Conservation (phyloP, 2,888 invertebrate genomes). For the Aspidiotus rigidus region DNA sequence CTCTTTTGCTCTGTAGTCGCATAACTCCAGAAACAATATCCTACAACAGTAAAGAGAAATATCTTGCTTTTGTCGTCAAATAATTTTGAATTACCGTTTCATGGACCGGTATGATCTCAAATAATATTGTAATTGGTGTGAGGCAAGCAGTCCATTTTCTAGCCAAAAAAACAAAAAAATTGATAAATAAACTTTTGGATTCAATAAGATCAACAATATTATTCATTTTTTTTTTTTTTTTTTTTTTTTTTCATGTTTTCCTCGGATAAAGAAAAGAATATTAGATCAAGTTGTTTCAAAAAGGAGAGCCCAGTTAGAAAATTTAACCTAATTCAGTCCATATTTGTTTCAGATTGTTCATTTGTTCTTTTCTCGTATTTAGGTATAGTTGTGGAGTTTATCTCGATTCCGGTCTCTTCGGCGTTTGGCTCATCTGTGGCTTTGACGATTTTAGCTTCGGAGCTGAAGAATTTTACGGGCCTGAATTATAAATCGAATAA, state of each 20-base stretch:
- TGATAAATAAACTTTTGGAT: not conserved
- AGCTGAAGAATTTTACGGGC: conserved; percentile 65
- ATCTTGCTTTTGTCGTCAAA: too few species aligned
- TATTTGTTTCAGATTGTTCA: not conserved
- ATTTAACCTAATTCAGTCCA: too few species aligned
- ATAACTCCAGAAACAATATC: too few species aligned
- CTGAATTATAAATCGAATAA: conserved; percentile 56
- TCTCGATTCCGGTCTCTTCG: conserved; percentile 70
- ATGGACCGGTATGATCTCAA: too few species aligned
- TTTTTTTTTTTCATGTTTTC: not conserved
- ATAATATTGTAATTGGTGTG: too few species aligned
- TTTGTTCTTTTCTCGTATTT: conserved; percentile 29
- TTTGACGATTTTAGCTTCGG: conserved; percentile 63
- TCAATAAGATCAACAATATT: not conserved
- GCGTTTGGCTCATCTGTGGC: conserved; percentile 80
- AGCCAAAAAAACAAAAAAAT: not conserved
- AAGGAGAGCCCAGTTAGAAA: too few species aligned
- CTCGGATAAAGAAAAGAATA: too few species aligned
- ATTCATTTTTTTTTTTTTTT: not conserved
- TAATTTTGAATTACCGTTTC: too few species aligned
- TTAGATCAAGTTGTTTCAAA: too few species aligned
- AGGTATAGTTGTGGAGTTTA: conserved; percentile 78
- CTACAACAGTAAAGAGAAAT: too few species aligned
- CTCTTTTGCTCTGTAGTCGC: too few species aligned
- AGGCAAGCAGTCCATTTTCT: not conserved